These are phyloP conservation scores for Mimachlamys varia DNA, from an alignment of 2,888 invertebrate genomes.

Conservation along the genomic window DNA sequence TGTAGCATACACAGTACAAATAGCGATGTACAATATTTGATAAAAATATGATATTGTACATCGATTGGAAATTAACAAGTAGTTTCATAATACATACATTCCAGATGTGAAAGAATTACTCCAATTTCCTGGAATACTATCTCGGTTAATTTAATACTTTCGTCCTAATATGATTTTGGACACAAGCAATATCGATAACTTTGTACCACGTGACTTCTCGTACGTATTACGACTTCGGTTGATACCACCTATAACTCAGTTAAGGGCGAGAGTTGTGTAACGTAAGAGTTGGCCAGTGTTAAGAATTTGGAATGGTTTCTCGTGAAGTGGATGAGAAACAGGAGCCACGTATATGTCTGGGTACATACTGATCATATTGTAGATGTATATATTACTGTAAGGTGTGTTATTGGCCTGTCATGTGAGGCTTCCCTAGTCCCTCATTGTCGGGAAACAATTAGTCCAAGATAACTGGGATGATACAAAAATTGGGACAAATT, in stretches of 20 bases:
- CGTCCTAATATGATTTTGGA: not conserved
- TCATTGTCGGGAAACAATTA: not conserved
- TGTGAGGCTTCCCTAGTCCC: not conserved
- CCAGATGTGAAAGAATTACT: slow-evolving; percentile 31
- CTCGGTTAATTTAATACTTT: not conserved
- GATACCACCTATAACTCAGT: not conserved
- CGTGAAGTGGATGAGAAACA: not conserved
- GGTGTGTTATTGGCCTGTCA: not conserved
- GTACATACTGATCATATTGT: not conserved
- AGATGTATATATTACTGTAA: not conserved
- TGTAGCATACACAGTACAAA: not conserved
- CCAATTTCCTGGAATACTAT: not conserved
- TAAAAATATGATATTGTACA: not conserved
- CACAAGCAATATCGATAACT: slow-evolving; percentile 9
- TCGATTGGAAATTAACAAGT: not conserved
- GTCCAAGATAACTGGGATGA: not conserved
- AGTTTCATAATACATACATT: slow-evolving; percentile 10
- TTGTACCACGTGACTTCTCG: not conserved
- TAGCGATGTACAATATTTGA: not conserved
- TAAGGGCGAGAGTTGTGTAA: not conserved
- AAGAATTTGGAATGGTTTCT: not conserved
- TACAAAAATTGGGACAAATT: too few species aligned
- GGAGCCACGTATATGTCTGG: slow-evolving; percentile 27
- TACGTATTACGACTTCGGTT: slow-evolving; percentile 8
- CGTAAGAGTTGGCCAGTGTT: not conserved